Conservation (phyloP, 2,113 vertebrate species). For the Todiramphus chloris region DNA sequence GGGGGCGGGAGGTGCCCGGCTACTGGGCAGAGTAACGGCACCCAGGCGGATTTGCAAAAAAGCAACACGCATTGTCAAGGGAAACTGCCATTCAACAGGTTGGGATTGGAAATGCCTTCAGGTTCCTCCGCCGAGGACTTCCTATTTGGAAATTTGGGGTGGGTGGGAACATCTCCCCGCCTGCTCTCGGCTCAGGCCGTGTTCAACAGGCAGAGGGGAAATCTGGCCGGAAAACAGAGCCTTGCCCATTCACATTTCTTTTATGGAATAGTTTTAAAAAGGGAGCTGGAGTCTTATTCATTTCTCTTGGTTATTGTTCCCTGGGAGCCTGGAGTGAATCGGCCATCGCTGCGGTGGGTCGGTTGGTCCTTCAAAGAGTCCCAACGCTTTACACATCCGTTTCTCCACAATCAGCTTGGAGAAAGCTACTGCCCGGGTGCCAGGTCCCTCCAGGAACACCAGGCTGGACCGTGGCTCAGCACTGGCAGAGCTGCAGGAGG, state of each 20-base stretch:
- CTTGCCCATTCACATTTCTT: constrained; percentile 68
- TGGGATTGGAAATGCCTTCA: constrained; percentile 77
- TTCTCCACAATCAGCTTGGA: constrained; percentile 36
- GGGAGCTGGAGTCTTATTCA: constrained; percentile 65
- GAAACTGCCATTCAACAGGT: constrained; percentile 73
- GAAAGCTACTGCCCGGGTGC: constrained; percentile 29
- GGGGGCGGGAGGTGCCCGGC: constrained; percentile 58
- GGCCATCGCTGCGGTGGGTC: constrained; percentile 58
- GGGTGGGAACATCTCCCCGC: constrained; percentile 46
- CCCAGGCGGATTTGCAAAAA: constrained; percentile 27
- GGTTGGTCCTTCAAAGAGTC: constrained; percentile 50
- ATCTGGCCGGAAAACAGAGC: constrained; percentile 67
- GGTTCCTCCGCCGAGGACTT: constrained; percentile 29
- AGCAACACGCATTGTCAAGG: constrained; percentile 78
- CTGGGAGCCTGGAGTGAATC: constrained; percentile 57
- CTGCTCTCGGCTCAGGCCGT: constrained; percentile 1
- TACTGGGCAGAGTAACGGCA: constrained; percentile 52
- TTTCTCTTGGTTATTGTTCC: constrained; percentile 69
- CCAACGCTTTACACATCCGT: constrained; percentile 55
- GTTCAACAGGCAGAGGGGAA: constrained; percentile 64
- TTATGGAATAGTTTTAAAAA: constrained; percentile 68
- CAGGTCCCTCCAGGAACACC: constrained; percentile 9
- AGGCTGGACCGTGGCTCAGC: not conserved
- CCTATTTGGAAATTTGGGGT: constrained; percentile 54
- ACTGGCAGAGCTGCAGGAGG: not conserved